Percentiles rank a stretch among this genome's conserved stretches.
Evolutionary conservation across 1,140 invertebrate species (phyloP).

Genomic region (Drosophila arawakana): DNA sequence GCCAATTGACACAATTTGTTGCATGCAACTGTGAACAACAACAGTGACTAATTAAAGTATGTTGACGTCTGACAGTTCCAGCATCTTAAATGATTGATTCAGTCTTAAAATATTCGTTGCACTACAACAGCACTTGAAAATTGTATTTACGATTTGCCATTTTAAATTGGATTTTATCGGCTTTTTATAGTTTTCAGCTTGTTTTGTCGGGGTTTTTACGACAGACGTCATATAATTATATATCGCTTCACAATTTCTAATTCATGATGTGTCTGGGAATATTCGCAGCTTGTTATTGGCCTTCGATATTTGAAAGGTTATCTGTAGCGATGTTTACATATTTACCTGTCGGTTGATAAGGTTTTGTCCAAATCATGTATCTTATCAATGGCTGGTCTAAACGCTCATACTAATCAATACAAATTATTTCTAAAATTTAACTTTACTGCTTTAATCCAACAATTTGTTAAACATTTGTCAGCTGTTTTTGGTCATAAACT

Average conservation of each 20-base stretch:
- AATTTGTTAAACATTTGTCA: slow-evolving; percentile 38
- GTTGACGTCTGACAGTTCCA: slow-evolving; percentile 13
- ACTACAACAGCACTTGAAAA: not conserved
- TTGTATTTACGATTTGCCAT: not conserved
- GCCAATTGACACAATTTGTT: slow-evolving; percentile 66
- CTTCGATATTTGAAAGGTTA: slow-evolving; percentile 46
- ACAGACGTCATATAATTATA: not conserved
- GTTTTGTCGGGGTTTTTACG: slow-evolving; percentile 4
- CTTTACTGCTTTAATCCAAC: not conserved
- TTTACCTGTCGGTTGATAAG: slow-evolving; percentile 34
- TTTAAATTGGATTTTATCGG: not conserved
- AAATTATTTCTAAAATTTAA: not conserved
- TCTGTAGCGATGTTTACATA: not conserved
- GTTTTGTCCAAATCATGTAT: slow-evolving; percentile 20
- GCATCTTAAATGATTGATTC: slow-evolving; percentile 4
- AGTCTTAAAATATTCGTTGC: not conserved
- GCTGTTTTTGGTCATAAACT: slow-evolving; percentile 23
- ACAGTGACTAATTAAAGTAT: slow-evolving; percentile 19
- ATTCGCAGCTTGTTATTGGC: slow-evolving; percentile 36
- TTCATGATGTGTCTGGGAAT: slow-evolving; percentile 47
- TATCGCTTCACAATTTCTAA: slow-evolving; percentile 34
- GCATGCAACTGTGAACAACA: slow-evolving; percentile 52
- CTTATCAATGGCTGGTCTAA: slow-evolving; percentile 43
- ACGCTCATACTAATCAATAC: not conserved
- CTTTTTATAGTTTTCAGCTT: not conserved